These are phyloP conservation scores for Tapirus terrestris DNA, from an alignment of 2,113 vertebrate species.

Conservation along the genomic window DNA sequence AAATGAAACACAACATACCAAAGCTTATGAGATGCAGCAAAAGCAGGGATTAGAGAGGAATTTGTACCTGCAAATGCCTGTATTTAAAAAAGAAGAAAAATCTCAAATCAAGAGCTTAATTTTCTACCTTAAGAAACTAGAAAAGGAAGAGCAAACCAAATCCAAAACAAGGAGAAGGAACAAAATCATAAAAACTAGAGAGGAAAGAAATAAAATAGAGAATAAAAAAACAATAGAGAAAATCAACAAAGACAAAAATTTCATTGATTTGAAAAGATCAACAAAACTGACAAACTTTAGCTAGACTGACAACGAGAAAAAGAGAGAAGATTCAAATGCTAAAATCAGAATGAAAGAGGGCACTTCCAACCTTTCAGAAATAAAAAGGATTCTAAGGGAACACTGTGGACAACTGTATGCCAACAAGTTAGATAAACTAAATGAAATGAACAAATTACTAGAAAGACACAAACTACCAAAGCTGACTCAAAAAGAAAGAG, in stretches of 20 bases:
- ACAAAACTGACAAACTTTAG: neutral
- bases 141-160: neutral
- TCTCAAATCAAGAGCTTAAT: neutral
- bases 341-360: neutral
- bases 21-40: neutral
- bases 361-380: neutral
- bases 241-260: neutral
- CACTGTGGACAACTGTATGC: neutral
- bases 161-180: neutral
- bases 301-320: neutral
- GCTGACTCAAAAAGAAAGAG: neutral
- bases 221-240: neutral
- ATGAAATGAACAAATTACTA: conserved; percentile 1
- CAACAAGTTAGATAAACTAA: neutral
- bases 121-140: neutral
- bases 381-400: neutral
- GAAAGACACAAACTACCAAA: neutral
- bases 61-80: neutral
- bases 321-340: neutral
- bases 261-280: neutral
- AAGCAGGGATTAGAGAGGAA: neutral
- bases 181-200: neutral
- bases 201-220: neutral
- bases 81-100: neutral
- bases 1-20: neutral